Evolutionary conservation across 2,888 invertebrate species (phyloP).

Genomic region (Torymus aiolomorphi): DNA sequence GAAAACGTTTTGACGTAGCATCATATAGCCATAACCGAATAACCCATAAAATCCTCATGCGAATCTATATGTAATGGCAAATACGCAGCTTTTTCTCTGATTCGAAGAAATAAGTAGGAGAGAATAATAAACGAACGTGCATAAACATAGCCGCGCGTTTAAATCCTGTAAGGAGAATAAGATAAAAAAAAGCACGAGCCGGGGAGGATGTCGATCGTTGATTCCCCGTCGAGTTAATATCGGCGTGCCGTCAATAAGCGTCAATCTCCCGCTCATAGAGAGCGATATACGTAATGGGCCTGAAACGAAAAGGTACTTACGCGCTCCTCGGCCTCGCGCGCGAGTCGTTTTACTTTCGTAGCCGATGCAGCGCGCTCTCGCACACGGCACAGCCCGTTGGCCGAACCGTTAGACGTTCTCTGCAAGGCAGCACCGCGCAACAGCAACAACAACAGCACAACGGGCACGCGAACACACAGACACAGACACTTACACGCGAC

Average conservation of each 20-base stretch:
- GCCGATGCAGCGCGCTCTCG: background rate
- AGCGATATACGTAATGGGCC: slow-evolving; percentile 47
- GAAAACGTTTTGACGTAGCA: no score
- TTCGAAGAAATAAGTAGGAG: slow-evolving; percentile 1
- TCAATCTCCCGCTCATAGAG: slow-evolving; percentile 44
- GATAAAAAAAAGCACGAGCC: slow-evolving; percentile 4
- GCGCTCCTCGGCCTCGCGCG: background rate
- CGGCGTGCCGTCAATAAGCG: slow-evolving; percentile 48
- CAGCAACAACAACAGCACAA: slow-evolving; percentile 1
- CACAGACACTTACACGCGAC: background rate
- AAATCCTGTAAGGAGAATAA: background rate
- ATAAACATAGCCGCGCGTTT: background rate
- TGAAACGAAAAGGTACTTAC: slow-evolving; percentile 54
- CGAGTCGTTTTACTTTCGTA: slow-evolving; percentile 57
- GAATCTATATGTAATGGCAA: background rate
- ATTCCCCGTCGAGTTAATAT: slow-evolving; percentile 42
- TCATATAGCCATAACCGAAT: no score
- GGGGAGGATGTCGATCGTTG: slow-evolving; percentile 26
- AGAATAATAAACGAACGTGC: slow-evolving; percentile 25
- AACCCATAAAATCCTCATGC: no score
- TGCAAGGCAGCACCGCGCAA: slow-evolving; percentile 4
- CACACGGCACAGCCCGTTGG: slow-evolving; percentile 48
- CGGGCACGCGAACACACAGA: background rate
- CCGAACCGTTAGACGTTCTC: slow-evolving; percentile 50
- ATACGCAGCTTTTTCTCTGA: slow-evolving; percentile 2